A percentile compares a stretch with the other conserved stretches of the same genome.
phyloP scores from a whole-genome alignment of 2,113 vertebrate genomes.

The Propithecus coquereli region DNA sequence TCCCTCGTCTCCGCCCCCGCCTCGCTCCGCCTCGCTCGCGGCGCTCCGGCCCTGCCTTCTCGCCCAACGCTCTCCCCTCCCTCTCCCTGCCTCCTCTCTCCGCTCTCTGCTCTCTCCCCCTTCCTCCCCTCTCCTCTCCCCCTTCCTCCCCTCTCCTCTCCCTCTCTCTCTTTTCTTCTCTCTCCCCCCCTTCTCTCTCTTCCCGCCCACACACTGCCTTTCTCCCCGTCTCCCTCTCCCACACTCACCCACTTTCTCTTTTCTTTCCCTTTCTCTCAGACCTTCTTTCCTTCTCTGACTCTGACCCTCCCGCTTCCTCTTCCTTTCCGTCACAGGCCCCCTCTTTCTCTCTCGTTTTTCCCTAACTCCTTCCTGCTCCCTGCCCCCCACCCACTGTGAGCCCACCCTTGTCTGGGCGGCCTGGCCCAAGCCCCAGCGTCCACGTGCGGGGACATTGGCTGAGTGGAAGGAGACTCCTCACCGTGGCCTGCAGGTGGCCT shows the following conservation, averaged over 20 bases:
- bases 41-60: not conserved
- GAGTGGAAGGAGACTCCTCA: not conserved
- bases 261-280: not conserved
- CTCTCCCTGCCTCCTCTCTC: not conserved
- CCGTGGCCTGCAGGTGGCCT: not conserved
- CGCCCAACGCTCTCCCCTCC: not conserved
- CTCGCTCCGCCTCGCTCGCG: not conserved
- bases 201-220: not conserved
- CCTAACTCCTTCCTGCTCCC: rapidly evolving
- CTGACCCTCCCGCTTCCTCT: not conserved
- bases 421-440: not conserved
- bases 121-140: too few species aligned
- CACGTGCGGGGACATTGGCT: not conserved
- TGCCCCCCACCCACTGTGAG: too few species aligned
- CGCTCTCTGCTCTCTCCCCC: too few species aligned
- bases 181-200: not conserved
- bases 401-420: not conserved
- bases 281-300: not conserved
- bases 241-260: not conserved
- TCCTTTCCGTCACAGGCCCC: not conserved
- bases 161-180: not conserved
- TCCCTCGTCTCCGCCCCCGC: conserved; percentile 70
- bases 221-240: not conserved
- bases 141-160: not conserved
- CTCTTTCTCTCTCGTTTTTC: not conserved